phyloP scores from a whole-genome alignment of 2,888 invertebrate genomes.

The Hirtodrosophila alboralis region DNA sequence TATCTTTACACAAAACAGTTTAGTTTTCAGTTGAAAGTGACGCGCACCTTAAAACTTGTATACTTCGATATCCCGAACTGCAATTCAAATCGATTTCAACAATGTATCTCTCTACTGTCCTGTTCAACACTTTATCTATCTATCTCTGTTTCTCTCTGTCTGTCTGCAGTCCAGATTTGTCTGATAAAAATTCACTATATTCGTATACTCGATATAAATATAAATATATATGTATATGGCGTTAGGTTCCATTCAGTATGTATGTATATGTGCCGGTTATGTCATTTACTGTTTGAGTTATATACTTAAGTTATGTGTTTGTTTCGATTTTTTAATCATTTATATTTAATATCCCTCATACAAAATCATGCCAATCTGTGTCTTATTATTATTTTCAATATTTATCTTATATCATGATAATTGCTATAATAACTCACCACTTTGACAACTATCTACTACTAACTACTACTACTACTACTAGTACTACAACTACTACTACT shows the following conservation, averaged over 20 bases:
- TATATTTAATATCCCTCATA: constrained; percentile 43
- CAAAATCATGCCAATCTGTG: constrained; percentile 47
- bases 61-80: constrained; percentile 7
- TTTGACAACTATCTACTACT: constrained; percentile 43
- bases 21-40: constrained; percentile 6
- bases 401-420: constrained; percentile 66
- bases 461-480: constrained; percentile 45
- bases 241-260: constrained; percentile 33
- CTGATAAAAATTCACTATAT: not conserved
- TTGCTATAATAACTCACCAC: constrained; percentile 71
- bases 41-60: constrained; percentile 1
- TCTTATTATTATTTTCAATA: constrained; percentile 31
- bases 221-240: not conserved
- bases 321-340: constrained; percentile 32
- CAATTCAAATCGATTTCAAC: constrained; percentile 17
- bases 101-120: not conserved
- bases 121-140: constrained; percentile 29
- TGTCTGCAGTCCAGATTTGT: constrained; percentile 28
- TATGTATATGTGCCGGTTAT: constrained; percentile 52
- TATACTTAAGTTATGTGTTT: constrained; percentile 24
- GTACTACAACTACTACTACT: constrained; percentile 43
- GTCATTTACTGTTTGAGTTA: constrained; percentile 47
- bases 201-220: not conserved
- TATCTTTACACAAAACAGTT: constrained; percentile 1
- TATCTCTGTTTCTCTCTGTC: constrained; percentile 24